phyloP scores from a whole-genome alignment of 2,113 vertebrate genomes.

The Pygoscelis adeliae region DNA sequence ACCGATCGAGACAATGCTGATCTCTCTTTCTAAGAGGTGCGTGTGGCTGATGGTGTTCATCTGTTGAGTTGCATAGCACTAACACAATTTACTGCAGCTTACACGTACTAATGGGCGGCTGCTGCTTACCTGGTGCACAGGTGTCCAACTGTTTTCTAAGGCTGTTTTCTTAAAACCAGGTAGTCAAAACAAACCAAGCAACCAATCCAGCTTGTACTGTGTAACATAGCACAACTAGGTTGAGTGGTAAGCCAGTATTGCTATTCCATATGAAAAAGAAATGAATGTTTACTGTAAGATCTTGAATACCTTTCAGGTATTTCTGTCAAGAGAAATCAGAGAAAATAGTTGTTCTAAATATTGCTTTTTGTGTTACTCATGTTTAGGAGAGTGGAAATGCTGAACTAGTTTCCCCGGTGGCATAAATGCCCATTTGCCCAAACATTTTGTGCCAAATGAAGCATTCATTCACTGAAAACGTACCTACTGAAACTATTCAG shows the following conservation, averaged over 20 bases:
- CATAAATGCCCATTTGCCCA: background rate
- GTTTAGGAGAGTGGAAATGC: background rate
- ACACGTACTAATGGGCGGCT: background rate
- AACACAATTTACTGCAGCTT: background rate
- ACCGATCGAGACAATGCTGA: background rate
- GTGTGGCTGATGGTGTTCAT: background rate
- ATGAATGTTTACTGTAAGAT: background rate
- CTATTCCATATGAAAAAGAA: background rate
- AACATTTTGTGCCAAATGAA: background rate
- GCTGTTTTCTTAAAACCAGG: background rate
- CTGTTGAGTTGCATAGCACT: background rate
- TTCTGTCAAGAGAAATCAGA: background rate
- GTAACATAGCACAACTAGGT: background rate
- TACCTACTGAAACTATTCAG: background rate
- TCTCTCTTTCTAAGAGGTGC: background rate
- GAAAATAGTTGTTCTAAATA: background rate
- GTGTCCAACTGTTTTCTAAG: background rate
- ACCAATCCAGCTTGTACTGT: background rate
- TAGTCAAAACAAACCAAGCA: background rate
- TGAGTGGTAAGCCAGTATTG: background rate
- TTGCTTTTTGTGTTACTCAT: background rate
- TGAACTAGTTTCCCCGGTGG: background rate
- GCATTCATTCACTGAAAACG: background rate
- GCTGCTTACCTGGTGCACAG: background rate
- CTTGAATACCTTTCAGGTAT: background rate